Base-by-base conservation (phyloP, 2,888 invertebrate genomes). In the Nephrotoma appendiculata region DNA sequence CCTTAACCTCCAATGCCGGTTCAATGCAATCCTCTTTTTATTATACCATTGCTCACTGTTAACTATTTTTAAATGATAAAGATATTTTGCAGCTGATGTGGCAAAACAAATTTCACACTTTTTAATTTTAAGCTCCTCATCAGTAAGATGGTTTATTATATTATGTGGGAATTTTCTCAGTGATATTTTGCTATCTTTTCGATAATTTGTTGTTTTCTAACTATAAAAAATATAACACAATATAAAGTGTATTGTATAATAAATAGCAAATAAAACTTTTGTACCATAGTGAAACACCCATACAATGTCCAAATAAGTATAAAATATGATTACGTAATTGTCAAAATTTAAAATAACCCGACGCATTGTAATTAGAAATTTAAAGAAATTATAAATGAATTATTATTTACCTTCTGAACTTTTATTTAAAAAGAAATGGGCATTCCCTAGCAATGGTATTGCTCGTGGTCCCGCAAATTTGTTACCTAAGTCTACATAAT, bases 381-480 rank as follows among this genome's bases (percentile, higher is more conserved):
- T 15, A 57, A 57, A 15, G 6, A 15, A 57, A 57, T 57, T 15
- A 57, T 57, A 57, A 57, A 57, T 57, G 15, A 57, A 57, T 1
- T 6, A 52, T 52, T n/a, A 57, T 5, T 86, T 87, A 88, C 88
- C 87, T 85, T 86, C 85, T 11, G 44, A 31, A 42, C 83, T 85
- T 42, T 87, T 12, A 48, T 41, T 87, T 48, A 86, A 86, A 11
- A 88, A 86, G 7, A 87, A 42, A 83, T 86, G 83, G 3, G 84
- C 41, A 42, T 87, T 85, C 12, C 88, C 88, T 12, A 88, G 41
- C 0, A 88, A 41, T 48, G 88, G 88, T 48, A 87, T 41, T 11
- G 83, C 44, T 44, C 48, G 86, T 84, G 88, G 88, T 0, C 88
- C 88, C 15, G 71, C 86, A 31, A 88, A 83, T 86, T 86, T 83